phyloP scores from a whole-genome alignment of 2,888 invertebrate genomes.

The Tachina grossa region DNA sequence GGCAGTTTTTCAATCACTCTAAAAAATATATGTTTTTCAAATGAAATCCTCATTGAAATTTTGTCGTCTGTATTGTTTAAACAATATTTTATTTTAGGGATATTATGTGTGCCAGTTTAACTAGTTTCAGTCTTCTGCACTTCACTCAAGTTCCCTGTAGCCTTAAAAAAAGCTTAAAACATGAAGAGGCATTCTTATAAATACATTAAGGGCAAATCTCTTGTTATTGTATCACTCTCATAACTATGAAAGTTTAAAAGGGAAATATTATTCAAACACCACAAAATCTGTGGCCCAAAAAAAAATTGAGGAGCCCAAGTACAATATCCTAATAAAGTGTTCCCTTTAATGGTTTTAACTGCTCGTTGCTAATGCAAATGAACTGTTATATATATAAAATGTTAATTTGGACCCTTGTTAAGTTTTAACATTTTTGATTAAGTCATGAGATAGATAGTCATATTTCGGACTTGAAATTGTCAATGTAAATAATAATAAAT shows the following conservation, averaged over 20 bases:
- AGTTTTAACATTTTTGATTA: neutral
- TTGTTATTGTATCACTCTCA: neutral
- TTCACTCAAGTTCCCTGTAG: neutral
- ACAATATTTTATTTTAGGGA: too few species aligned
- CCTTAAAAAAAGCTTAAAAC: neutral
- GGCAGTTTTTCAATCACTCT: too few species aligned
- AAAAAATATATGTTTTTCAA: too few species aligned
- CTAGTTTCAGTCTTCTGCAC: neutral
- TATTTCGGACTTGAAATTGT: constrained; percentile 1
- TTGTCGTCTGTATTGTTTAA: too few species aligned
- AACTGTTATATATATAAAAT: neutral
- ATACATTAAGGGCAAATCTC: neutral
- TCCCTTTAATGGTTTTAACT: neutral
- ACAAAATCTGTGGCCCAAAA: neutral
- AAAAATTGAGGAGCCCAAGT: neutral
- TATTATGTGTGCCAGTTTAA: neutral
- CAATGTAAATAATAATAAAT: neutral
- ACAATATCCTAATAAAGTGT: constrained; percentile 4
- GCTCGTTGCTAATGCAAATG: constrained; percentile 1
- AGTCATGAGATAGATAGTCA: neutral
- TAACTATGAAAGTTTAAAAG: neutral
- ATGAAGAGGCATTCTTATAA: neutral
- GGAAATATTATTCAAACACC: neutral
- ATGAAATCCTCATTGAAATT: too few species aligned
- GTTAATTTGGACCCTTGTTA: neutral